These are phyloP conservation scores for Danio aesculapii DNA, from an alignment of 2,797 vertebrate genomes.

Conservation along the genomic window DNA sequence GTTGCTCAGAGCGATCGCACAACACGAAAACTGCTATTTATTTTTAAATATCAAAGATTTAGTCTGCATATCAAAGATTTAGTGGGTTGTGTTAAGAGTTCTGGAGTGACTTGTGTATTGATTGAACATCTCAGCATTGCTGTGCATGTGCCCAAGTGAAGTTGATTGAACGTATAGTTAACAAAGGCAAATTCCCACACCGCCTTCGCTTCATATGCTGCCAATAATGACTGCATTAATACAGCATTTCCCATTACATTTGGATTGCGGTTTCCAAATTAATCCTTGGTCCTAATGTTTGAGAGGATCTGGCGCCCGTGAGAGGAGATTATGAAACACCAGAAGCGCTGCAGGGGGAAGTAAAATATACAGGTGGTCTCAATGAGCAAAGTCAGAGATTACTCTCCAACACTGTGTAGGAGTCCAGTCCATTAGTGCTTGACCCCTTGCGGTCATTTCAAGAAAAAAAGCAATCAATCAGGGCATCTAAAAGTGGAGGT, in stretches of 20 bases:
- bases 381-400: constrained; percentile 61
- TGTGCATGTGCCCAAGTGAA: background rate
- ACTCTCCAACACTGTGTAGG: constrained; percentile 69
- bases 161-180: background rate
- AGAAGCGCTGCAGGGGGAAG: constrained; percentile 51
- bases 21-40: background rate
- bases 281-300: constrained; percentile 55
- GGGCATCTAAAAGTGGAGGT: constrained; percentile 67
- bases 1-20: background rate
- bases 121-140: background rate
- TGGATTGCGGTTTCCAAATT: constrained; percentile 53
- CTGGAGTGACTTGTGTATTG: background rate
- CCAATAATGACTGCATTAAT: constrained; percentile 29
- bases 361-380: constrained; percentile 50
- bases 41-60: constrained; percentile 21
- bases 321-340: constrained; percentile 48
- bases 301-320: constrained; percentile 52
- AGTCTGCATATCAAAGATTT: background rate
- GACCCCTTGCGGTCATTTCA: constrained; percentile 68
- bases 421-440: constrained; percentile 72
- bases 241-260: constrained; percentile 58
- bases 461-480: constrained; percentile 69
- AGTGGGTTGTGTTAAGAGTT: background rate
- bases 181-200: background rate
- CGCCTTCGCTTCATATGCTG: background rate